phyloP scores from a whole-genome alignment of 2,113 vertebrate genomes.

The Bos taurus region DNA sequence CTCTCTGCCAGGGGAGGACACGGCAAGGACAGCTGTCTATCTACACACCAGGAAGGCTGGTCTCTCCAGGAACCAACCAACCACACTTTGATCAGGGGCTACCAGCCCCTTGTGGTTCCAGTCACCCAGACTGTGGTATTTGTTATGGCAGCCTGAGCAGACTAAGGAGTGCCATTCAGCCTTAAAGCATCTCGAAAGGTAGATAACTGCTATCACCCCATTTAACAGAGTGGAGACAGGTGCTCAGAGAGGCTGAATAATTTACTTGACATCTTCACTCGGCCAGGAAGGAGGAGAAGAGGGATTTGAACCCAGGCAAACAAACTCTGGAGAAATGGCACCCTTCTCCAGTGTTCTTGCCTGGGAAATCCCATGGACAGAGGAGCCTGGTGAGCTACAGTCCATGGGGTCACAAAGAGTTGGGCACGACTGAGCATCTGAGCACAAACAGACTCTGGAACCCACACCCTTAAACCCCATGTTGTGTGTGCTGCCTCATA shows the following conservation, averaged over 20 bases:
- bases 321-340: neutral
- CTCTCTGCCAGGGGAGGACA: neutral
- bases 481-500: neutral
- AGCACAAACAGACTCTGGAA: neutral
- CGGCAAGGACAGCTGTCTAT: fast-evolving
- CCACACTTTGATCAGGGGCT: neutral
- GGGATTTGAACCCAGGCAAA: neutral
- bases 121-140: too few relatives aligned
- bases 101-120: neutral
- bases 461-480: neutral
- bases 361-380: neutral
- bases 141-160: neutral
- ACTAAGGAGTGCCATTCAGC: neutral
- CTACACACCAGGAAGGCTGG: fast-evolving
- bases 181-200: neutral
- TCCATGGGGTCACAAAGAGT: neutral
- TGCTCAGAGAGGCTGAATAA: neutral
- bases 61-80: neutral
- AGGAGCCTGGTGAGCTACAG: neutral
- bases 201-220: neutral
- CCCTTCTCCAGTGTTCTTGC: neutral
- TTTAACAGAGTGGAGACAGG: neutral
- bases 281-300: neutral
- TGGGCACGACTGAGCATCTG: fast-evolving
- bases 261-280: neutral